Evolutionary conservation across 2,113 vertebrate genomes (phyloP).

Genomic region (Sceloporus undulatus): DNA sequence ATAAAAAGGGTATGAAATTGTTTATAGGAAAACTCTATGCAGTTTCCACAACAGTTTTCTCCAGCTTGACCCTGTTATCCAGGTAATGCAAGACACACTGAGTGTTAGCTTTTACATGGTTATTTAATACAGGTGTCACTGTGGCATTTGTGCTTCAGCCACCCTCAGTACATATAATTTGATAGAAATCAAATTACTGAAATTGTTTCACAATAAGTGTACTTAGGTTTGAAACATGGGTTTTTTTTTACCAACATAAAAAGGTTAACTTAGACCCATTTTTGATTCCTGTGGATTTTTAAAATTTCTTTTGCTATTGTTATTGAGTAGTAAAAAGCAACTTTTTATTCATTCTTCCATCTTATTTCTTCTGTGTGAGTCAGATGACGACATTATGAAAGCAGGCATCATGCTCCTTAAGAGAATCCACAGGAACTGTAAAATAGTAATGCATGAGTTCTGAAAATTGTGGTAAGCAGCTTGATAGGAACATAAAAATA

Average conservation of each 20-base stretch:
- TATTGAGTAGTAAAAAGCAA: conserved; percentile 37
- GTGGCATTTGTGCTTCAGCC: conserved; percentile 48
- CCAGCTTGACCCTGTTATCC: conserved; percentile 38
- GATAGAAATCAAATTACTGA: conserved; percentile 18
- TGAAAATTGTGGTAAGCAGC: conserved; percentile 41
- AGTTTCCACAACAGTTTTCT: conserved; percentile 58
- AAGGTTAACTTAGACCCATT: background rate
- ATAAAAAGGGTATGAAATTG: conserved; percentile 58
- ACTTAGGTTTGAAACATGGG: conserved; percentile 17
- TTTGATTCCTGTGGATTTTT: conserved; percentile 9
- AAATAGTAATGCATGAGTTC: conserved; percentile 19
- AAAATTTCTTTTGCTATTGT: conserved; percentile 49
- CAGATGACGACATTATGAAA: conserved; percentile 44
- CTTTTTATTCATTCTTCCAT: conserved; percentile 18
- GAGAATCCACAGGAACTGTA: conserved; percentile 33
- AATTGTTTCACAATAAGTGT: conserved; percentile 21
- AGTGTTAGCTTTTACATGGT: conserved; percentile 45
- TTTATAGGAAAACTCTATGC: conserved; percentile 61
- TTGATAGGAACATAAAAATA: conserved; percentile 37
- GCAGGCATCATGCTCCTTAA: conserved; percentile 37
- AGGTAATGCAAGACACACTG: conserved; percentile 24
- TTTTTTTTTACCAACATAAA: background rate
- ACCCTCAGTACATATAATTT: conserved; percentile 16
- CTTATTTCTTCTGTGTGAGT: conserved; percentile 24
- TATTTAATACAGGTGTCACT: conserved; percentile 50